Conservation (phyloP, 1,140 invertebrate species). For the Bombus difficillimus region DNA sequence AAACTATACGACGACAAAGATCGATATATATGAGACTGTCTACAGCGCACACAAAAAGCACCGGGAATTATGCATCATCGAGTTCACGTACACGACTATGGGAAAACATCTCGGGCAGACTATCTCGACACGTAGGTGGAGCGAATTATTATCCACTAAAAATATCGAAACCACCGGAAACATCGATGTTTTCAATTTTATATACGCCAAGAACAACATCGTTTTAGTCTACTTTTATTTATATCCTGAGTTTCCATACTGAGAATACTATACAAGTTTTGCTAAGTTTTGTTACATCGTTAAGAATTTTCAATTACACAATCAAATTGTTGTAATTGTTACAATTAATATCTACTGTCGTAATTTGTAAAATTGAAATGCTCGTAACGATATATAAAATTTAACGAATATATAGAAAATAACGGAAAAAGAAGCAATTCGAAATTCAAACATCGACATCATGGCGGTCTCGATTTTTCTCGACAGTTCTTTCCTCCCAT, state of each 20-base stretch:
- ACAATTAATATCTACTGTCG: too few relatives aligned
- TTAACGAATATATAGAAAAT: background rate
- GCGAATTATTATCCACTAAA: background rate
- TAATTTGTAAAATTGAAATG: too few relatives aligned
- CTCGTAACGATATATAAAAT: too few relatives aligned
- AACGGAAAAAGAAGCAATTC: background rate
- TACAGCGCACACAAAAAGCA: slow-evolving; percentile 52
- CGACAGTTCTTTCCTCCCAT: slow-evolving; percentile 40
- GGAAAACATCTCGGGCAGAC: slow-evolving; percentile 28
- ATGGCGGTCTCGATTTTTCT: background rate
- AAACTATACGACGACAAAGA: slow-evolving; percentile 42
- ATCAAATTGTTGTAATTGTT: too few relatives aligned
- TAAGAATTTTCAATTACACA: too few relatives aligned
- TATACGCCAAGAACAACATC: background rate
- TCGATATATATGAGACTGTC: slow-evolving; percentile 42
- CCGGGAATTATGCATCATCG: slow-evolving; percentile 34
- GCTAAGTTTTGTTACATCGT: too few relatives aligned
- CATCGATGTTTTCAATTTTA: background rate
- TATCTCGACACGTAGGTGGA: slow-evolving; percentile 21
- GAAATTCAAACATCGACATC: background rate
- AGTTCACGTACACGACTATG: slow-evolving; percentile 35
- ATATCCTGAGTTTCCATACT: too few relatives aligned
- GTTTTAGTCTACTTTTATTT: background rate
- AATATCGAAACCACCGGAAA: background rate
- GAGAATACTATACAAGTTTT: too few relatives aligned